A percentile compares a stretch with the other conserved stretches of the same genome.
Conservation (phyloP, 2,888 invertebrate genomes). For the Lithophane semibrunnea region DNA sequence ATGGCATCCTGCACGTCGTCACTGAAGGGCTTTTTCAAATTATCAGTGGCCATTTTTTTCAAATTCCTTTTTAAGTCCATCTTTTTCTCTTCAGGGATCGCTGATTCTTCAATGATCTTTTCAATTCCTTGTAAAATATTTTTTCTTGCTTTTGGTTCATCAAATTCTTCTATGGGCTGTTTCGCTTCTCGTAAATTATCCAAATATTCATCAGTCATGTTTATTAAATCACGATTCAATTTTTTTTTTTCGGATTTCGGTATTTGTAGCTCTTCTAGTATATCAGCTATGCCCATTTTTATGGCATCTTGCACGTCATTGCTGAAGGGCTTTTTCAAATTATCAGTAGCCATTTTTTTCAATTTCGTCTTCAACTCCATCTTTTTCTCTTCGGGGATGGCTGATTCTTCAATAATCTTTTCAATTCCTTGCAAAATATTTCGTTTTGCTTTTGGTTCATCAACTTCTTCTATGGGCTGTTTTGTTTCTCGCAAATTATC, state of each 20-base stretch:
- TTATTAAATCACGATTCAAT: conserved; percentile 46
- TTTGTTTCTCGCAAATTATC: background rate
- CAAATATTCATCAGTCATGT: conserved; percentile 11
- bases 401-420: background rate
- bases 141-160: background rate
- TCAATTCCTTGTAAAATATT: background rate
- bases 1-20: background rate
- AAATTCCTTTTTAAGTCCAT: background rate
- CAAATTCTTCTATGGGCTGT: too few relatives aligned
- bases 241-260: conserved; percentile 40
- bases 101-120: background rate
- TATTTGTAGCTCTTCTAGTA: conserved; percentile 38
- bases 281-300: conserved; percentile 34
- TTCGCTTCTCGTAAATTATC: background rate
- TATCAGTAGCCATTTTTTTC: background rate
- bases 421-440: background rate
- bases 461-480: background rate
- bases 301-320: background rate
- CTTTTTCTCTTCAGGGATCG: background rate
- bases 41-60: background rate
- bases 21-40: background rate
- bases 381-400: background rate
- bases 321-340: background rate
- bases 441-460: background rate
- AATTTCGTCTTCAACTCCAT: background rate